Percentiles rank a stretch among this genome's conserved stretches.
Conservation (phyloP, 2,113 vertebrate species). For the Solea senegalensis region DNA sequence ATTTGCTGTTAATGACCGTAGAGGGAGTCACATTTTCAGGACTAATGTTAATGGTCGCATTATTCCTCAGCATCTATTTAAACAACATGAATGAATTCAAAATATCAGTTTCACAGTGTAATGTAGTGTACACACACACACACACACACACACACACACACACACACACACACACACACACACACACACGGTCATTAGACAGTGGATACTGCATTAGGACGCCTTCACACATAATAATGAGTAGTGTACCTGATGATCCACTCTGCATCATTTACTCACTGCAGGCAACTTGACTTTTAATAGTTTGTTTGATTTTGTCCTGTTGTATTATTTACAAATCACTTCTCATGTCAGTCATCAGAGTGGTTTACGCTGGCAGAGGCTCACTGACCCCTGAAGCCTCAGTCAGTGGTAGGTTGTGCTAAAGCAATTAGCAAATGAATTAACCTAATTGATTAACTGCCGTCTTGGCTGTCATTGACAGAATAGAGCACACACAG, state of each 20-base stretch:
- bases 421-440: slow-evolving; percentile 49
- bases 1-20: too few relatives aligned
- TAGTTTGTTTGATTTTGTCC: too few relatives aligned
- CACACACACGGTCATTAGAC: neutral
- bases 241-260: neutral
- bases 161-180: too few relatives aligned
- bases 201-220: neutral
- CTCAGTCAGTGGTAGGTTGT: slow-evolving; percentile 16
- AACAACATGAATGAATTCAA: too few relatives aligned
- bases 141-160: too few relatives aligned
- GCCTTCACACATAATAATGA: slow-evolving; percentile 13
- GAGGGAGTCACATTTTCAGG: too few relatives aligned
- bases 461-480: slow-evolving; percentile 16
- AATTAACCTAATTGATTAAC: slow-evolving; percentile 30
- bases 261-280: neutral
- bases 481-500: slow-evolving; percentile 26
- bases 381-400: slow-evolving; percentile 4
- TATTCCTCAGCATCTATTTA: too few relatives aligned
- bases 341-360: slow-evolving; percentile 2
- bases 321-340: slow-evolving; percentile 16
- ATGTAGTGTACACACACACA: too few relatives aligned
- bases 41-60: too few relatives aligned
- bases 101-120: too few relatives aligned
- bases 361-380: slow-evolving; percentile 8
- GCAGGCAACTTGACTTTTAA: neutral